These are phyloP conservation scores for Chrosomus eos DNA, from an alignment of 2,797 vertebrate species.

Conservation along the genomic window DNA sequence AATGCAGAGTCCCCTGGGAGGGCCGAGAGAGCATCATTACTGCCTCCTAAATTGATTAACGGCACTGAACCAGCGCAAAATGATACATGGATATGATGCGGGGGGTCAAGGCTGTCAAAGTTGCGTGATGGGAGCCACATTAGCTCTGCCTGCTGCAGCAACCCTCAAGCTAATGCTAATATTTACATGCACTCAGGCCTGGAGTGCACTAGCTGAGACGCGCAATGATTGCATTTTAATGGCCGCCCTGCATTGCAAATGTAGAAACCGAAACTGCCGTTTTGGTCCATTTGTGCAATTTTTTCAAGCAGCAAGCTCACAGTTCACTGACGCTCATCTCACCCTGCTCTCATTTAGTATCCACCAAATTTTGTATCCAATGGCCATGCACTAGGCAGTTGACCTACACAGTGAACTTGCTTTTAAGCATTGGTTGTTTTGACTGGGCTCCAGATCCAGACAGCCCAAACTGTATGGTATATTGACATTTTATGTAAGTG, in stretches of 20 bases:
- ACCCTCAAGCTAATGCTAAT: conserved; percentile 49
- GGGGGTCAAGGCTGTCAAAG: conserved; percentile 65
- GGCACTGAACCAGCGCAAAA: conserved; percentile 95
- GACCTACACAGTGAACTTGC: not conserved
- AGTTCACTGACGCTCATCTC: conserved; percentile 5
- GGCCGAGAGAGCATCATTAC: conserved; percentile 98
- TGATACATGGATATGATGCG: conserved; percentile 93
- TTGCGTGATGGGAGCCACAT: conserved; percentile 59
- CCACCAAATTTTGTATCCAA: not conserved
- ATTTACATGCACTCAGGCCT: conserved; percentile 61
- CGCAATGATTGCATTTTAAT: conserved; percentile 53
- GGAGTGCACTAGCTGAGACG: conserved; percentile 24
- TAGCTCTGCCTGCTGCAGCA: conserved; percentile 46
- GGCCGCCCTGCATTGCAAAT: conserved; percentile 37
- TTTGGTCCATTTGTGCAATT: conserved; percentile 41
- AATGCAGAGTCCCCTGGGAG: conserved; percentile 90
- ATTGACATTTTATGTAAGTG: conserved; percentile 47
- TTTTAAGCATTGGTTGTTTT: conserved; percentile 23
- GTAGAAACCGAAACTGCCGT: conserved; percentile 32
- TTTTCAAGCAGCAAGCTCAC: conserved; percentile 33
- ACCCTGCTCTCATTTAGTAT: not conserved
- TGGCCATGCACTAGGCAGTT: not conserved
- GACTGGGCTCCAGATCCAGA: conserved; percentile 38
- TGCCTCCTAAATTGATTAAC: conserved; percentile 99
- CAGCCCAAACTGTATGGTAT: conserved; percentile 23